phyloP scores from a whole-genome alignment of 1,140 invertebrate genomes.

The Heliconius melpomene region DNA sequence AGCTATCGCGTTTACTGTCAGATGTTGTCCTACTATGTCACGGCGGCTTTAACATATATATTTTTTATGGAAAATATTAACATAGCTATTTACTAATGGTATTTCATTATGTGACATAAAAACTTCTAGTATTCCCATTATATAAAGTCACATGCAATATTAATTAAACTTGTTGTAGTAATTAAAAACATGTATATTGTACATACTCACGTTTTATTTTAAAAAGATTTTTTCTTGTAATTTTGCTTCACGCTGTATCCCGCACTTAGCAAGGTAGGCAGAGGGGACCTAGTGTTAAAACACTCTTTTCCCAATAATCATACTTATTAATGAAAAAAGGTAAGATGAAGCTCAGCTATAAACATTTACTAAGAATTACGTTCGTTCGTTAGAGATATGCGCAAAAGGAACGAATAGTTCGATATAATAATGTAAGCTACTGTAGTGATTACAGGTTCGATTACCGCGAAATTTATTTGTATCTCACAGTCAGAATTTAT shows the following conservation, averaged over 20 bases:
- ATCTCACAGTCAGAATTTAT: too few relatives aligned
- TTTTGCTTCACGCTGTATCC: background rate
- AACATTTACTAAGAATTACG: too few relatives aligned
- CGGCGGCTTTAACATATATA: background rate
- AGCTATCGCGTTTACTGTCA: too few relatives aligned
- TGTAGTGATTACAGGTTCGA: too few relatives aligned
- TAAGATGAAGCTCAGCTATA: background rate
- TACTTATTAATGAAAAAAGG: too few relatives aligned
- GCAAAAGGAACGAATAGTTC: too few relatives aligned
- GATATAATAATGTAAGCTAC: too few relatives aligned
- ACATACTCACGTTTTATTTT: background rate
- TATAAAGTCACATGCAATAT: background rate
- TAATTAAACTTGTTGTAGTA: background rate
- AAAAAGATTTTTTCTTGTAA: background rate
- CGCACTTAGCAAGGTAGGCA: background rate
- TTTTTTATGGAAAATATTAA: background rate
- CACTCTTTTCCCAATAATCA: background rate
- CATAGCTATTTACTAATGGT: background rate
- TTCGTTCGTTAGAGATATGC: too few relatives aligned
- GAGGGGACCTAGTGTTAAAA: background rate
- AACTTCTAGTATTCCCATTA: background rate
- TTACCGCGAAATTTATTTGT: too few relatives aligned
- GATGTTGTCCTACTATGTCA: too few relatives aligned
- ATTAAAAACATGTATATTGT: too few relatives aligned
- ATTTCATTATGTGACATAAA: background rate